A percentile compares a stretch with the other conserved stretches of the same genome.
phyloP scores from a whole-genome alignment of 2,888 invertebrate species.

The Drymonia ruficornis region DNA sequence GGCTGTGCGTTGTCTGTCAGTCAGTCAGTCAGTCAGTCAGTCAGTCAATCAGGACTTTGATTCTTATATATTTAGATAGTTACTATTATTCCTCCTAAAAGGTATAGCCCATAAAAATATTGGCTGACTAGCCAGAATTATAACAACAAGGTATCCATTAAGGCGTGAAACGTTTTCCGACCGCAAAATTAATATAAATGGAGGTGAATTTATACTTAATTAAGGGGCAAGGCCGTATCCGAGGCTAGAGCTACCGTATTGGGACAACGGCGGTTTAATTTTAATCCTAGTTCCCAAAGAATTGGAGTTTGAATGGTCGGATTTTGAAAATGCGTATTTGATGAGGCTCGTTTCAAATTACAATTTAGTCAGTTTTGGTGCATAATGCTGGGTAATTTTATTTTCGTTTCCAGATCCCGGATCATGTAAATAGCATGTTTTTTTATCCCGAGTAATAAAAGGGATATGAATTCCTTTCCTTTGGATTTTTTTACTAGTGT shows the following conservation, averaged over 20 bases:
- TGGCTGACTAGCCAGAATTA: constrained; percentile 16
- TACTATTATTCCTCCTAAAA: no score
- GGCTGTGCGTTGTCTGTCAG: no score
- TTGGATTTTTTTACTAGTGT: no score
- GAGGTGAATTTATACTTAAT: constrained; percentile 35
- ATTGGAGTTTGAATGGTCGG: not conserved
- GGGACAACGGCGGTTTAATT: not conserved
- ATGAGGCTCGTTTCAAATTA: not conserved
- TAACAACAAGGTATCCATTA: constrained; percentile 32
- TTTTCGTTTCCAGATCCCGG: no score
- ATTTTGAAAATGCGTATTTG: not conserved
- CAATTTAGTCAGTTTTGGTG: not conserved
- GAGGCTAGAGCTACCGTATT: not conserved
- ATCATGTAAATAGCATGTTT: no score
- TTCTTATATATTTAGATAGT: no score
- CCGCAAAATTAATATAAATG: constrained; percentile 51
- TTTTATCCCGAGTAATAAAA: no score
- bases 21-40: no score
- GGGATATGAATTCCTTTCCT: no score
- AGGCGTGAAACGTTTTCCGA: constrained; percentile 28
- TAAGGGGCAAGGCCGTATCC: constrained; percentile 27
- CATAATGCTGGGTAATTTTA: no score
- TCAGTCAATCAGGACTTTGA: no score
- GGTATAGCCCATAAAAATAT: no score
- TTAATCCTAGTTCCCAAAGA: not conserved